Conservation (phyloP, 2,888 invertebrate genomes). For the Brenthis hecate region DNA sequence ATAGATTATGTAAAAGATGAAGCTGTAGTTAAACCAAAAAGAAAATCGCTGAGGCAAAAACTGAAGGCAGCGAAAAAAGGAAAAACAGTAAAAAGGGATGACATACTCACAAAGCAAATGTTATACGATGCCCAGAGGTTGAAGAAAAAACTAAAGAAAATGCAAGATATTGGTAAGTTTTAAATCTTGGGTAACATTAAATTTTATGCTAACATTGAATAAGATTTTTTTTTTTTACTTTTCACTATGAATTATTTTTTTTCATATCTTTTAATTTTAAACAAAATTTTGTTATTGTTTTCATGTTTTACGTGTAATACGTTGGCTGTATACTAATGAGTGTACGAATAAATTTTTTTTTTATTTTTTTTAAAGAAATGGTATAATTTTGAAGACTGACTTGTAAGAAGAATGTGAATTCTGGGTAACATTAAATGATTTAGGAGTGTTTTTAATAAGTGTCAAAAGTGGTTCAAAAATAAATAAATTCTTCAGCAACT, state of each 20-base stretch:
- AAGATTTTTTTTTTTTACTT: too few species aligned
- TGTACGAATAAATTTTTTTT: too few species aligned
- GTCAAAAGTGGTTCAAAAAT: too few species aligned
- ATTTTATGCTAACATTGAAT: not conserved
- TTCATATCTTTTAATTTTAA: not conserved
- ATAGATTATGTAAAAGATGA: conserved; percentile 4
- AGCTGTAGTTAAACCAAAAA: not conserved
- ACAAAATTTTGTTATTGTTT: too few species aligned
- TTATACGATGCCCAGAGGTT: conserved; percentile 33
- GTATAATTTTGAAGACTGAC: too few species aligned
- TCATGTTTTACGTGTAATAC: too few species aligned
- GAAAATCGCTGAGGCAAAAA: conserved; percentile 9
- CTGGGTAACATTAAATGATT: too few species aligned
- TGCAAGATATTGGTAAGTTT: conserved; percentile 44
- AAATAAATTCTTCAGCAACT: too few species aligned
- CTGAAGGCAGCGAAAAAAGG: conserved; percentile 12
- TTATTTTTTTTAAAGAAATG: too few species aligned
- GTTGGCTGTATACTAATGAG: too few species aligned
- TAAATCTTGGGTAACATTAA: not conserved
- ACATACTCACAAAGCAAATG: conserved; percentile 41
- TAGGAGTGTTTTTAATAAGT: too few species aligned
- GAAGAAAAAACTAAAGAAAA: conserved; percentile 45
- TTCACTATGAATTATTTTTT: not conserved
- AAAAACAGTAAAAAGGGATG: conserved; percentile 14
- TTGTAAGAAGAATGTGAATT: too few species aligned